Percentiles rank a stretch among this genome's conserved stretches.
Conservation (phyloP, 2,888 invertebrate genomes). For the Eristalis pertinax region DNA sequence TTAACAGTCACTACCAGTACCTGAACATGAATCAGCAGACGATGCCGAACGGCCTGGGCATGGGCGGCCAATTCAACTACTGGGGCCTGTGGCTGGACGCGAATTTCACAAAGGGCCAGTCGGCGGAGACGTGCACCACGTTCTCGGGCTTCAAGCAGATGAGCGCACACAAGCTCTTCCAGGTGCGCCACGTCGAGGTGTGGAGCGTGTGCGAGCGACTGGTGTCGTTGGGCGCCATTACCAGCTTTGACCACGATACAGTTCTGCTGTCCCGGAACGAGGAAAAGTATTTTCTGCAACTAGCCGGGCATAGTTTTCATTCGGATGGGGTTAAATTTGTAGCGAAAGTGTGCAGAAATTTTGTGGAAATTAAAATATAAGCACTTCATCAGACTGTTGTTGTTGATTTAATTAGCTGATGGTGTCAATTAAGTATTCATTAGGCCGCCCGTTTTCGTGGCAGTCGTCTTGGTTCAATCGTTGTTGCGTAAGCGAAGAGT, state of each 20-base stretch:
- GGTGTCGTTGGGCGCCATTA: not conserved
- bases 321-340: not conserved
- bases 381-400: too few species aligned
- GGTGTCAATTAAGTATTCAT: too few species aligned
- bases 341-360: not conserved
- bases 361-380: too few species aligned
- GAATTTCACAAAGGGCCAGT: slow-evolving; percentile 90
- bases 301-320: not conserved
- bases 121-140: slow-evolving; percentile 90
- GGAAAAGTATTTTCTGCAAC: not conserved
- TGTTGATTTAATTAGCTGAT: too few species aligned
- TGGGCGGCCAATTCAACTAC: slow-evolving; percentile 94
- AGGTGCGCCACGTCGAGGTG: slow-evolving; percentile 86
- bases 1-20: slow-evolving; percentile 93
- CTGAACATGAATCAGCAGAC: slow-evolving; percentile 93
- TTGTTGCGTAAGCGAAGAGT: too few species aligned
- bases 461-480: too few species aligned
- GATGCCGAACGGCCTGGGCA: slow-evolving; percentile 93
- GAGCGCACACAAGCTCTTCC: slow-evolving; percentile 86
- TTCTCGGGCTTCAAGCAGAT: slow-evolving; percentile 89
- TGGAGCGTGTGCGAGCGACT: slow-evolving; percentile 90
- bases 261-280: not conserved
- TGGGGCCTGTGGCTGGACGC: slow-evolving; percentile 92
- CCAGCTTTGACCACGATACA: not conserved
- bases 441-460: too few species aligned